phyloP scores from a whole-genome alignment of 1,140 invertebrate species.

The Eupristina koningsbergeri region DNA sequence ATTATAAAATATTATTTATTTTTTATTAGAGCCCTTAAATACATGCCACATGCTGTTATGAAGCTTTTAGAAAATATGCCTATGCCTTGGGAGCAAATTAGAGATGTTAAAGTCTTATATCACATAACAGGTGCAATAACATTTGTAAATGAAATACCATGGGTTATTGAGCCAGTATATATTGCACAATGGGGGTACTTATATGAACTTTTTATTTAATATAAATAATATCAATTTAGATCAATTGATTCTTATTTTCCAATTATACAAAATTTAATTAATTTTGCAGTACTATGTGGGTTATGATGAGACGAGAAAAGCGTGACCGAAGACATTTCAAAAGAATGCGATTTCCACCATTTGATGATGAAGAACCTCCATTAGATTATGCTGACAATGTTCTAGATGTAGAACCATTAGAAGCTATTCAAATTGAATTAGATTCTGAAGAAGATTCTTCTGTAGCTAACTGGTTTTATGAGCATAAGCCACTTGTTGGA shows the following conservation, averaged over 20 bases:
- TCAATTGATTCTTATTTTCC: constrained; percentile 31
- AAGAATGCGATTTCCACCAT: constrained; percentile 99
- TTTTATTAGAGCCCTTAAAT: constrained; percentile 89
- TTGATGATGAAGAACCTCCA: constrained; percentile 99
- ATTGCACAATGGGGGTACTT: constrained; percentile 98
- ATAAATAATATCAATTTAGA: no score
- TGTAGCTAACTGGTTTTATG: constrained; percentile 97
- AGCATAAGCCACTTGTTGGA: constrained; percentile 96
- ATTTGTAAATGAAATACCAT: constrained; percentile 99
- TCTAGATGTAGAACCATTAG: constrained; percentile 97
- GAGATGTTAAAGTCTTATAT: constrained; percentile 97
- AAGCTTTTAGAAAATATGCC: constrained; percentile 99
- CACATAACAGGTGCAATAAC: constrained; percentile 99
- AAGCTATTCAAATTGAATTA: constrained; percentile 99
- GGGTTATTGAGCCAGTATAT: constrained; percentile 99
- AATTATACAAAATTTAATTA: constrained; percentile 30
- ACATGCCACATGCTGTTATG: constrained; percentile 99
- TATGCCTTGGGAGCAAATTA: constrained; percentile 99
- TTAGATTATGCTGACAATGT: constrained; percentile 99
- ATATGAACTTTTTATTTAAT: constrained; percentile 3
- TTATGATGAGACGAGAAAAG: constrained; percentile 99
- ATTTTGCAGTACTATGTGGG: constrained; percentile 95
- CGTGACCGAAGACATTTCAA: constrained; percentile 99
- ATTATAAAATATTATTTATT: background rate
- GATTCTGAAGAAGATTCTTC: constrained; percentile 96